Conservation (phyloP, 2,888 invertebrate genomes). For the Plebejus argus region DNA sequence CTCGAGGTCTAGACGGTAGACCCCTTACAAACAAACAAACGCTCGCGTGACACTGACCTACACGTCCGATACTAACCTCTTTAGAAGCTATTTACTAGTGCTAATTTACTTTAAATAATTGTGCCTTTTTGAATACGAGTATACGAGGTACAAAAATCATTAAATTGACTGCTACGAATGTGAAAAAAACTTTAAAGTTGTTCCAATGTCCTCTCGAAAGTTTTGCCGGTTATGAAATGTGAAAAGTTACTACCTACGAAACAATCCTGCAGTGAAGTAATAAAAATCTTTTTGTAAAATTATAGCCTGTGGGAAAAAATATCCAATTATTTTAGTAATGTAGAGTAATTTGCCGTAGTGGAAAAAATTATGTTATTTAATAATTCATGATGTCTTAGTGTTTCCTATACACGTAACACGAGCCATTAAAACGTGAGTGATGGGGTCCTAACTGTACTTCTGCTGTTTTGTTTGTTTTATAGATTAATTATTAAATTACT, state of each 20-base stretch:
- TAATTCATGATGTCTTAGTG: neutral
- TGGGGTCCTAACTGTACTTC: neutral
- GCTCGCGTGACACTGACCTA: conserved; percentile 66
- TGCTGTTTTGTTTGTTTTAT: neutral
- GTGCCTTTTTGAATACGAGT: neutral
- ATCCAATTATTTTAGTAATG: neutral
- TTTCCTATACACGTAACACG: conserved; percentile 47
- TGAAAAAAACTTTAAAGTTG: neutral
- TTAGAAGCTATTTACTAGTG: neutral
- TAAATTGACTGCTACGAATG: neutral
- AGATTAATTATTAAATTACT: neutral
- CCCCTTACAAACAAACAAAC: conserved; percentile 71
- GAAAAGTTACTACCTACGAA: neutral
- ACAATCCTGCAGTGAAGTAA: neutral
- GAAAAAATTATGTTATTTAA: conserved; percentile 54
- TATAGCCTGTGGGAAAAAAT: neutral
- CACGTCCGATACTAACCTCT: conserved; percentile 48
- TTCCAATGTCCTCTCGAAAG: neutral
- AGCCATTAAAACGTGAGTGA: conserved; percentile 47
- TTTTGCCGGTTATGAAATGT: conserved; percentile 9
- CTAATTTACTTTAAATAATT: neutral
- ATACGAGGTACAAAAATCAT: neutral
- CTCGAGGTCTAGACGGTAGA: conserved; percentile 47
- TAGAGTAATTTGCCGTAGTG: conserved; percentile 38
- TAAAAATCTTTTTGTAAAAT: neutral